Base-by-base conservation (phyloP, 2,113 vertebrate species). In the human region DNA sequence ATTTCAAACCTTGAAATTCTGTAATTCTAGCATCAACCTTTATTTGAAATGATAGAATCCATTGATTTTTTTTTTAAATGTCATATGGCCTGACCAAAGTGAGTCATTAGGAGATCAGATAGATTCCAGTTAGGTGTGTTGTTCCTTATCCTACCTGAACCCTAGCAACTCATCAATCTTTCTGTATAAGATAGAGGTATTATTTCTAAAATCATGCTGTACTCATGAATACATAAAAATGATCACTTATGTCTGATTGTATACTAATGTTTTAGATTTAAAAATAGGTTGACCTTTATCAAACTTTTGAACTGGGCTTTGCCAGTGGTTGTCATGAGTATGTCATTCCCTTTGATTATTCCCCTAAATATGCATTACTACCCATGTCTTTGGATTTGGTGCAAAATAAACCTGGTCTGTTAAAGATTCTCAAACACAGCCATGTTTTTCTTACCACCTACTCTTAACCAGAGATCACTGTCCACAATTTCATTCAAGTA, bases 381-480 rank as follows among this genome's bases (percentile, higher is more conserved):
- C 64, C 52, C 38, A 13, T 91, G 35, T 93, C 40, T 85, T 96
- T 45, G 78, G 72, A n/a, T 97, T 80, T 89, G 52, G 45, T 96
- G 11, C 23, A 57, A 12, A 90, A 52, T 88, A 96, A 82, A 87
- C 38, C 40, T 75, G 22, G 12, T 80, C 66, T 80, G 18, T 87
- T 93, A 64, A 96, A 96, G 23, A 86, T 89, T 91, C 57, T 94
- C 50, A 68, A 30, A 73, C 66, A 92, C 20, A 79, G 35, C 27
- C 20, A 10, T 88, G 23, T 73, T 90, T 86, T 35, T 89, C 70
- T 57, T 78, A 80, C 68, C 93, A 84, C 70, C 82, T 96, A 73
- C 5, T 55, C 1, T 92, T 93, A 90, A 92, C 59, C 27, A 96
- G 94, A 97, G 89, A 13, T 55, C 85, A 97, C 45, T 78, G 64